A percentile compares a stretch with the other conserved stretches of the same genome.
Conservation (phyloP, 2,113 vertebrate genomes). For the Spermophilus dauricus region DNA sequence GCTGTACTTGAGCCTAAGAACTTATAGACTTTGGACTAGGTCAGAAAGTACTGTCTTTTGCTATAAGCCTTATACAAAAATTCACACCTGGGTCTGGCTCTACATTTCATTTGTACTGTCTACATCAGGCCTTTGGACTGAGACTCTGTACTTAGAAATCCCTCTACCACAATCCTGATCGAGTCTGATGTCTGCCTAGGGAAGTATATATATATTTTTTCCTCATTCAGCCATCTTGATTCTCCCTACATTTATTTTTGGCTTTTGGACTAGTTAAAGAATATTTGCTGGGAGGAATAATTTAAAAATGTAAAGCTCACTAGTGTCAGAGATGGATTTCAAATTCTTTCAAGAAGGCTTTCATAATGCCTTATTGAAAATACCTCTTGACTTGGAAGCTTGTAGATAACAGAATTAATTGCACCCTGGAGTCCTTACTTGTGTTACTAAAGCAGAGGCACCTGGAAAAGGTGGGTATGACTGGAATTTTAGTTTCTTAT, state of each 20-base stretch:
- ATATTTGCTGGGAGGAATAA: slow-evolving; percentile 63
- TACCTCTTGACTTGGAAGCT: neutral
- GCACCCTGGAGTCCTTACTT: neutral
- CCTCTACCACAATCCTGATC: neutral
- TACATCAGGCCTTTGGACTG: neutral
- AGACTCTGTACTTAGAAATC: neutral
- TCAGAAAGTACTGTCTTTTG: neutral
- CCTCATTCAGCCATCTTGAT: slow-evolving; percentile 27
- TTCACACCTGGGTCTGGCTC: neutral
- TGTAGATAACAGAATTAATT: slow-evolving; percentile 33
- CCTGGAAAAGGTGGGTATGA: neutral
- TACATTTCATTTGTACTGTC: neutral
- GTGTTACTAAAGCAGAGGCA: neutral
- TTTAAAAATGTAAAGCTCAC: slow-evolving; percentile 53
- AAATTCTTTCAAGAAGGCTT: slow-evolving; percentile 48
- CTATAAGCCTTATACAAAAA: neutral
- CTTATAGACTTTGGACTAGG: neutral
- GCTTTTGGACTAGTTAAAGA: slow-evolving; percentile 30
- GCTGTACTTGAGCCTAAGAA: neutral
- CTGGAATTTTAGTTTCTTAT: neutral
- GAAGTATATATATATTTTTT: neutral
- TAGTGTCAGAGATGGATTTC: slow-evolving; percentile 19
- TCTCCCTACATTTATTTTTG: slow-evolving; percentile 40
- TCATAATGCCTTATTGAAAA: slow-evolving; percentile 40
- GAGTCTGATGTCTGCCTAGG: neutral